Evolutionary conservation across 1,140 invertebrate species (phyloP).

Genomic region (Drosophila nigrodunni): DNA sequence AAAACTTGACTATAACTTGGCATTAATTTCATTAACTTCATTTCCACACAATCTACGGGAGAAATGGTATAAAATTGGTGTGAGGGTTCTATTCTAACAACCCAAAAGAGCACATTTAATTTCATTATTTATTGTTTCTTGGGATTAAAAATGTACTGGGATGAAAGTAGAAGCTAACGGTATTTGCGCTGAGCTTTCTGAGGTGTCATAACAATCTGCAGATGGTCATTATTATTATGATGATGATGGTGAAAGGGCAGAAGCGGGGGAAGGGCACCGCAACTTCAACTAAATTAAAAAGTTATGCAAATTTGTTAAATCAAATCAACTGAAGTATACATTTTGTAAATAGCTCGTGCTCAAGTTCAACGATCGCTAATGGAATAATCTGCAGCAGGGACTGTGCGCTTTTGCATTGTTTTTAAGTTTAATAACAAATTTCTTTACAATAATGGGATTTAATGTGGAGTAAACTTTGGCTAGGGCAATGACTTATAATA

Average conservation of each 20-base stretch:
- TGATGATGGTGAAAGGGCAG: no score
- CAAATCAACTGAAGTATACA: conserved; percentile 5
- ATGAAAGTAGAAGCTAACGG: not conserved
- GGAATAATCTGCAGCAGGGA: not conserved
- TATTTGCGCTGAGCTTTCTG: conserved; percentile 14
- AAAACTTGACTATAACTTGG: conserved; percentile 61
- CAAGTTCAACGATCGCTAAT: conserved; percentile 7
- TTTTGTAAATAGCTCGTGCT: not conserved
- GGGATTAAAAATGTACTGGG: not conserved
- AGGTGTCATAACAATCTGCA: conserved; percentile 23
- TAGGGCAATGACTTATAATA: not conserved
- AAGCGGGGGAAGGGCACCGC: not conserved
- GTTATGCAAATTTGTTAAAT: conserved; percentile 36
- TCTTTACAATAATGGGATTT: no score
- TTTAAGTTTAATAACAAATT: no score
- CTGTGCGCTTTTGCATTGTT: not conserved
- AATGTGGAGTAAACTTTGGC: no score
- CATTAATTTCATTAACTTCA: conserved; percentile 67
- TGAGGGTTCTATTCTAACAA: conserved; percentile 22
- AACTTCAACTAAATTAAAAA: conserved; percentile 51
- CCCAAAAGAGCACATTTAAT: conserved; percentile 56
- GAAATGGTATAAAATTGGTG: not conserved
- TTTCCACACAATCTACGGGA: not conserved
- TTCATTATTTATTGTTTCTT: conserved; percentile 61
- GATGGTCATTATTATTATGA: conserved; percentile 19